These are phyloP conservation scores for Aythya baeri DNA, from an alignment of 2,113 vertebrate species.

Conservation along the genomic window DNA sequence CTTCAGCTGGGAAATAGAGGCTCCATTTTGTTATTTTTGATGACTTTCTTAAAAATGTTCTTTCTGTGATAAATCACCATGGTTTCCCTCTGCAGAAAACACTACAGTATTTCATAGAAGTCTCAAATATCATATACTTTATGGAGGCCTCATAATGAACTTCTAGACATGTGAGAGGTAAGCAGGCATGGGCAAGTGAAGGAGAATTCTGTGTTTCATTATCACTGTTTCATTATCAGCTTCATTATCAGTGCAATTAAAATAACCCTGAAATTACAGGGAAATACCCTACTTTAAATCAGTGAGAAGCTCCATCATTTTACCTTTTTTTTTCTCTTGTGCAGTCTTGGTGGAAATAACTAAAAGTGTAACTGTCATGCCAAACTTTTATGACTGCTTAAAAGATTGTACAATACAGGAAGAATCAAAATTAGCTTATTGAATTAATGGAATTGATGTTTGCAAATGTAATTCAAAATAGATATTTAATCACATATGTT, in stretches of 20 bases:
- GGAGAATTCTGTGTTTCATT: neutral
- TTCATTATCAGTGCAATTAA: neutral
- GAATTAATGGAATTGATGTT: neutral
- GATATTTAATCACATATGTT: neutral
- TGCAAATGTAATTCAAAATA: neutral
- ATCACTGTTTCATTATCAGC: too few species aligned
- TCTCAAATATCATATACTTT: neutral
- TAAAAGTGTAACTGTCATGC: neutral
- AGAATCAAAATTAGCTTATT: neutral
- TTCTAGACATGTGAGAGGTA: neutral
- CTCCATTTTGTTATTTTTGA: rapidly evolving
- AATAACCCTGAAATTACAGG: neutral
- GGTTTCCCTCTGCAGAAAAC: neutral
- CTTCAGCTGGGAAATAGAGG: neutral
- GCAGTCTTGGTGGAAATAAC: neutral
- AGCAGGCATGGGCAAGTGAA: neutral
- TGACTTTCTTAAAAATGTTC: neutral
- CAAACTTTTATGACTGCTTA: neutral
- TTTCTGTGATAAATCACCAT: neutral
- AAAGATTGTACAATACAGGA: neutral
- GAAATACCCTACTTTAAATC: neutral
- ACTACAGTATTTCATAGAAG: neutral
- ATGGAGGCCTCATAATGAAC: neutral
- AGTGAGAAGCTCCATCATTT: neutral
- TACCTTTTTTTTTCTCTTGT: neutral